Conservation (phyloP, 1,140 invertebrate genomes). For the Megathymus violae region DNA sequence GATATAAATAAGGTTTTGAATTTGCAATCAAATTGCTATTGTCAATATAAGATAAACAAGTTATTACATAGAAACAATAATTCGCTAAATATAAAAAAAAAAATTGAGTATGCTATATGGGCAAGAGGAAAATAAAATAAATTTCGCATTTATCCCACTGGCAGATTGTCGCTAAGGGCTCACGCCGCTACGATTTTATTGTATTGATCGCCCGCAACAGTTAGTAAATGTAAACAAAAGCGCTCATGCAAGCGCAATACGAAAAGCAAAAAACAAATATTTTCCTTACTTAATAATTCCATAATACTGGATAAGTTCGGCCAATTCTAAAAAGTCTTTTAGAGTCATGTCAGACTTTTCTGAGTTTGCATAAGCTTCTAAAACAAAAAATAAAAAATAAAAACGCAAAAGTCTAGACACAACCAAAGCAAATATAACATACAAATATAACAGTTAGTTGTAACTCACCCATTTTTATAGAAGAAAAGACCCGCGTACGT, state of each 20-base stretch:
- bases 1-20: too few relatives aligned
- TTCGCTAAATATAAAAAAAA: too few relatives aligned
- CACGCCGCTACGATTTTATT: not conserved
- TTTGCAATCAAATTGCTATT: too few relatives aligned
- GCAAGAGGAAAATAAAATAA: too few relatives aligned
- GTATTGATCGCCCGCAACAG: conserved; percentile 26
- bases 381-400: conserved; percentile 44
- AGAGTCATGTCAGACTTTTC: conserved; percentile 44
- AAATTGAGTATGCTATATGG: too few relatives aligned
- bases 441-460: not conserved
- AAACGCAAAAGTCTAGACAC: conserved; percentile 7
- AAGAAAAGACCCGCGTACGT: too few relatives aligned
- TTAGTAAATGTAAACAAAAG: conserved; percentile 26
- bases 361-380: conserved; percentile 46
- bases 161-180: not conserved
- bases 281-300: conserved; percentile 69
- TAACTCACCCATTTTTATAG: conserved; percentile 39
- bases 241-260: conserved; percentile 23
- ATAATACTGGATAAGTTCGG: conserved; percentile 71
- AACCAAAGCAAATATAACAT: conserved; percentile 9
- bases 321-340: conserved; percentile 71
- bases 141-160: too few relatives aligned
- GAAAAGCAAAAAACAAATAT: conserved; percentile 13
- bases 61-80: too few relatives aligned
- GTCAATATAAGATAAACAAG: too few relatives aligned